A percentile compares a stretch with the other conserved stretches of the same genome.
Evolutionary conservation across 2,797 vertebrate genomes (phyloP).

Genomic region (Sarcoramphus papa): DNA sequence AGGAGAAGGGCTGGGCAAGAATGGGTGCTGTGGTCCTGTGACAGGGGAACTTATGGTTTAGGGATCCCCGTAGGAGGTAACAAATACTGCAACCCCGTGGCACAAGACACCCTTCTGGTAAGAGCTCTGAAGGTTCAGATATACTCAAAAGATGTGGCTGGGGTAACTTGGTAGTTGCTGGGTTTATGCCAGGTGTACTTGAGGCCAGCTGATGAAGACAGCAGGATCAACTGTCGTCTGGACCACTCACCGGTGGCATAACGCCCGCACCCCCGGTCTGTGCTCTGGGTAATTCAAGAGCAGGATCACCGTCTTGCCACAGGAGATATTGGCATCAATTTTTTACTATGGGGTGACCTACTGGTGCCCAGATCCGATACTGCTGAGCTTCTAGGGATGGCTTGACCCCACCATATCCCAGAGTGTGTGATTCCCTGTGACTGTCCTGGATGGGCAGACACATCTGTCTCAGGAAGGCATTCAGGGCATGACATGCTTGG

Average conservation of each 20-base stretch:
- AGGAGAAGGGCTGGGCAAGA: background rate
- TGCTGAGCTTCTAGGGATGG: background rate
- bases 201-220: background rate
- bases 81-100: background rate
- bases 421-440: background rate
- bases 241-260: fast-evolving
- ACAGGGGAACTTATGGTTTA: background rate
- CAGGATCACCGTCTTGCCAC: background rate
- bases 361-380: background rate
- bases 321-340: slow-evolving; percentile 5
- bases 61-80: background rate
- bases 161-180: background rate
- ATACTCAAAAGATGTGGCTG: background rate
- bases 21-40: background rate
- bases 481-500: background rate
- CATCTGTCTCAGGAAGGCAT: background rate
- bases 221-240: background rate
- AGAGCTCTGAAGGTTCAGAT: background rate
- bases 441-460: background rate
- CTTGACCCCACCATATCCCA: background rate
- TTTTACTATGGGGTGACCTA: background rate
- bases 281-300: background rate
- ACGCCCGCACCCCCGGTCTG: background rate
- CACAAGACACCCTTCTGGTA: background rate
- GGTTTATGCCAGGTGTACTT: background rate